Base-by-base conservation (phyloP, 2,888 invertebrate species). In the Lithosia quadra region DNA sequence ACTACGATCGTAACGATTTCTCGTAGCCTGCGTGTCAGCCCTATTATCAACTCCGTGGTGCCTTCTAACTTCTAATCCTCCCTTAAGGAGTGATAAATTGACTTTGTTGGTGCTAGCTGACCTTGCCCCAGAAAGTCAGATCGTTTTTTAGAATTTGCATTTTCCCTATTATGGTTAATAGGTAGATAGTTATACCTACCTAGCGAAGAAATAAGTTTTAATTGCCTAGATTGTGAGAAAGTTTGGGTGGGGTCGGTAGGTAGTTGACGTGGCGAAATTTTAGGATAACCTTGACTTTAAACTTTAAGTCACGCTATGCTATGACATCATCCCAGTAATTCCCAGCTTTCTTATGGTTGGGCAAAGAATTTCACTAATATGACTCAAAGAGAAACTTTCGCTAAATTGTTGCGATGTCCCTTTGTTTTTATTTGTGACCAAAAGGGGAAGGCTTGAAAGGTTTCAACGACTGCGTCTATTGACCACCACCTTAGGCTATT, bases 271-370 rank as follows among this genome's bases (percentile, higher is more conserved):
- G 21, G 10, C 34, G 15, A 33, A 34, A 2, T 36, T 10, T 9
- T 33, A 63, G 74, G 61, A 68, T n/a, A 33, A 55, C 63, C 56
- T 55, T 55, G 28, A 43, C 53, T 67, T 71, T 66, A 49, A 65
- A 66, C n/a, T n/a, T n/a, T n/a, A n/a, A 57, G 67, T 65, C 73
- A 71, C 53, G 21, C 24, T 49, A 18, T 22, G 62, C 49, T 61
- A 78, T 78, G 78, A 78, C 80, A 70, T 78, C 80, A 78, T 67
- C 1, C 67, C 68, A 8, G 63, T 67, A 68, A 75, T 71, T 74
- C 65, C 71, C 76, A 75, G 65, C 75, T 78, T 78, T 80, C 75
- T 64, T 77, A 49, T 53, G 22, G 64, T 65, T 72, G 62, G 63
- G 68, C 63, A 78, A 65, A 36, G 33, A 60, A 60, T 61, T 63